These are phyloP conservation scores for Lucilia sericata DNA, from an alignment of 1,140 invertebrate genomes.

Conservation along the genomic window DNA sequence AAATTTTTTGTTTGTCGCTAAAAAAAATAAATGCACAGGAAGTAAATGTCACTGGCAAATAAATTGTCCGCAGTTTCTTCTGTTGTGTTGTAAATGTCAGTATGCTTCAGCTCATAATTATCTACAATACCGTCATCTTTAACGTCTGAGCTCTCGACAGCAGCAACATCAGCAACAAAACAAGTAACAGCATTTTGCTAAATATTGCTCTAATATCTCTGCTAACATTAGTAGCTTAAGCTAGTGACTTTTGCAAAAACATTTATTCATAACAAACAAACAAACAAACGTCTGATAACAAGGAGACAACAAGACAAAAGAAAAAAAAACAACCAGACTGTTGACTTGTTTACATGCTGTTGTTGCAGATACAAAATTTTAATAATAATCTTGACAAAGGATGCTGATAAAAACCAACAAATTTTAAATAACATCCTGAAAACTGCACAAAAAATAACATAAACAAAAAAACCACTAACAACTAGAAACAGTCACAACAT, in stretches of 20 bases:
- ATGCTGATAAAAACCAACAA: constrained; percentile 36
- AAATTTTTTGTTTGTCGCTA: not conserved
- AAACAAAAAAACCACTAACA: constrained; percentile 1
- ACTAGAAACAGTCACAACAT: constrained; percentile 26
- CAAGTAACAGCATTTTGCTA: constrained; percentile 19
- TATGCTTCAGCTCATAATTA: constrained; percentile 6
- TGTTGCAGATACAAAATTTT: constrained; percentile 39
- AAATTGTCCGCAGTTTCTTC: not conserved
- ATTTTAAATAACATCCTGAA: constrained; percentile 37
- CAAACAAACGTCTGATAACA: not conserved
- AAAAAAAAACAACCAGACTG: not conserved
- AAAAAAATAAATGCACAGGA: not conserved
- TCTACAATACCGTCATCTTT: constrained; percentile 1
- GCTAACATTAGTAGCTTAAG: constrained; percentile 21
- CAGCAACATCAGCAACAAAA: not conserved
- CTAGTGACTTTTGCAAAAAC: not conserved
- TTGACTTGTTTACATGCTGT: constrained; percentile 29
- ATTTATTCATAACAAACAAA: not conserved
- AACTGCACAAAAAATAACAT: not conserved
- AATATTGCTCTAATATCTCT: constrained; percentile 12
- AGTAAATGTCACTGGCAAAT: constrained; percentile 33
- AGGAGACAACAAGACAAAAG: not conserved
- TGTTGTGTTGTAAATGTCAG: not conserved
- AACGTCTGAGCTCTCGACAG: not conserved
- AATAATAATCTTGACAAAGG: constrained; percentile 34